These are phyloP conservation scores for Morpho achilles DNA, from an alignment of 2,888 invertebrate species.

Conservation along the genomic window DNA sequence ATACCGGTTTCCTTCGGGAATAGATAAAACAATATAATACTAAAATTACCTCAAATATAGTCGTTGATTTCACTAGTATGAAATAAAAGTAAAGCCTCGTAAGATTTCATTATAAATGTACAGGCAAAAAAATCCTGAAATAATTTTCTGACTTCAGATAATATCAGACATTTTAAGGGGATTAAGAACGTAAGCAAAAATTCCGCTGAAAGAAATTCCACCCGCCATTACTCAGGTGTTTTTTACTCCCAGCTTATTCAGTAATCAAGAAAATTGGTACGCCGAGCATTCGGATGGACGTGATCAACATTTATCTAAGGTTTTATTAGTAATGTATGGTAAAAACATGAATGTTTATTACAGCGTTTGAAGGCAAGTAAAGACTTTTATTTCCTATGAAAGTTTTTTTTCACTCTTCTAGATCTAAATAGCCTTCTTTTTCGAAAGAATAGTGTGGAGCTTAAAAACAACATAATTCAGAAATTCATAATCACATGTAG, in stretches of 20 bases:
- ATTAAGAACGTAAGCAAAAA: conserved; percentile 27
- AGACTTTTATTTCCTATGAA: too few relatives aligned
- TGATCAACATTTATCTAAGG: conserved; percentile 19
- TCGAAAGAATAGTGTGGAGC: too few relatives aligned
- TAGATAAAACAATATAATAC: too few relatives aligned
- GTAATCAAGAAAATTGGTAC: conserved; percentile 31
- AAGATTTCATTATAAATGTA: not conserved
- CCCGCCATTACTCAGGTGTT: conserved; percentile 29
- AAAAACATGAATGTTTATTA: not conserved
- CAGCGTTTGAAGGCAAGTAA: too few relatives aligned
- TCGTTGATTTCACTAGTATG: too few relatives aligned
- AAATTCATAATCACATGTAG: too few relatives aligned
- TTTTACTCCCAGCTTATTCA: conserved; percentile 26
- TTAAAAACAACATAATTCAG: too few relatives aligned
- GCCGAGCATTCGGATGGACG: conserved; percentile 8
- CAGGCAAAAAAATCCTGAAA: conserved; percentile 9
- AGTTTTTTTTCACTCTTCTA: too few relatives aligned
- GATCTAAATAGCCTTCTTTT: too few relatives aligned
- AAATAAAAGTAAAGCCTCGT: too few relatives aligned
- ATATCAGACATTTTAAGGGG: conserved; percentile 25
- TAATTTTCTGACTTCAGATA: conserved; percentile 19
- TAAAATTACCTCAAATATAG: too few relatives aligned
- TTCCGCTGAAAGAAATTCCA: conserved; percentile 22
- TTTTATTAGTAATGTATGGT: conserved; percentile 13
- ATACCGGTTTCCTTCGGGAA: too few relatives aligned